A percentile compares a stretch with the other conserved stretches of the same genome.
Evolutionary conservation across 2,113 vertebrate species (phyloP).

Genomic region (Mugil cephalus): DNA sequence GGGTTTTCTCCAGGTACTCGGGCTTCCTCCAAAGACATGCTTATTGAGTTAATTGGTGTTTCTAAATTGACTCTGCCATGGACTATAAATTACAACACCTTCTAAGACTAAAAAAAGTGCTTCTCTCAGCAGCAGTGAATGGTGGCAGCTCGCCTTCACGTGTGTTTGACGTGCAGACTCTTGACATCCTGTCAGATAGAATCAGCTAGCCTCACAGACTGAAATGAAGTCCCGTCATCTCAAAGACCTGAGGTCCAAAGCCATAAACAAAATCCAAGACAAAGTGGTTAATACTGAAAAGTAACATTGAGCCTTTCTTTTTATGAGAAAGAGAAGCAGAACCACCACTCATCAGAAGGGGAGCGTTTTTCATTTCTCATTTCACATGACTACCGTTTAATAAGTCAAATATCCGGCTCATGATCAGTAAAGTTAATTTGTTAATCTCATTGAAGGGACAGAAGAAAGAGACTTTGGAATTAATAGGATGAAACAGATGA

Average conservation of each 20-base stretch:
- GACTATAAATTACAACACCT: too few species aligned
- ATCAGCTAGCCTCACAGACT: slow-evolving; percentile 27
- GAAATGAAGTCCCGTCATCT: slow-evolving; percentile 7
- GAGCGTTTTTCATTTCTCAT: neutral
- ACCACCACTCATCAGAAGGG: too few species aligned
- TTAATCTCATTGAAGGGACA: slow-evolving; percentile 9
- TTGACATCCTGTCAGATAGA: slow-evolving; percentile 12
- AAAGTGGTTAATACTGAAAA: neutral
- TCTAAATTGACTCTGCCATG: too few species aligned
- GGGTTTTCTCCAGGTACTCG: too few species aligned
- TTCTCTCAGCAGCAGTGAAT: slow-evolving; percentile 5
- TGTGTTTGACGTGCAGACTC: slow-evolving; percentile 5
- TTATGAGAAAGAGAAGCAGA: too few species aligned
- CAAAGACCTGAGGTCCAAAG: neutral
- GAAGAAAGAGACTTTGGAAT: neutral
- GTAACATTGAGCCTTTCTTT: too few species aligned
- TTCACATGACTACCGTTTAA: neutral
- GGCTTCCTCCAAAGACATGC: too few species aligned
- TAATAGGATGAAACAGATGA: neutral
- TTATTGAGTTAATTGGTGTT: too few species aligned
- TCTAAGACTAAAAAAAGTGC: too few species aligned
- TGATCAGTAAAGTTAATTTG: neutral
- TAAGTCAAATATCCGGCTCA: neutral
- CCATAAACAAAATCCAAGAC: neutral
- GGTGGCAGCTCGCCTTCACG: neutral